phyloP scores from a whole-genome alignment of 2,888 invertebrate species.

The Scaptomyza tumidula region DNA sequence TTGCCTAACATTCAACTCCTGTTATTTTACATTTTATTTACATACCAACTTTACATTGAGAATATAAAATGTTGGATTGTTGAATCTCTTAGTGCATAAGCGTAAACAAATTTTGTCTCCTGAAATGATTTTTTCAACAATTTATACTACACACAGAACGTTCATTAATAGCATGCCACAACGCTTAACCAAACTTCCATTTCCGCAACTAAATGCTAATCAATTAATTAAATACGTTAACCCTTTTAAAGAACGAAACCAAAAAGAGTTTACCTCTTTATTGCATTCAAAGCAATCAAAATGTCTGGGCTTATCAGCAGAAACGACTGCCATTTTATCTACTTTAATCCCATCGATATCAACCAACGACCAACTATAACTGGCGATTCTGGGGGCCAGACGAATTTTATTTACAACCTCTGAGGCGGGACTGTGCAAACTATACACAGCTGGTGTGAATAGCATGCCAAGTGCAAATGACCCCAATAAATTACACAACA shows the following conservation, averaged over 20 bases:
- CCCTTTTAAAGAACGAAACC: background rate
- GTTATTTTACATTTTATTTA: background rate
- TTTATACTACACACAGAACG: no score
- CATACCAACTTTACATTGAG: slow-evolving; percentile 1
- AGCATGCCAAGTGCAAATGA: slow-evolving; percentile 56
- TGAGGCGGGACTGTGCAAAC: slow-evolving; percentile 12
- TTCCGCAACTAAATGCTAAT: background rate
- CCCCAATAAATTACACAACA: slow-evolving; percentile 72
- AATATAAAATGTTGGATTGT: no score
- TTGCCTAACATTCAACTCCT: no score
- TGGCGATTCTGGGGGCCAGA: background rate
- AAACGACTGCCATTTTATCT: background rate
- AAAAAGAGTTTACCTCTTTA: background rate
- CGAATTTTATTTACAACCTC: slow-evolving; percentile 48
- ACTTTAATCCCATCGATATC: slow-evolving; percentile 22
- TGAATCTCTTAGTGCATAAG: no score
- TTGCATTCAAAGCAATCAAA: slow-evolving; percentile 30
- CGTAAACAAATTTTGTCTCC: no score
- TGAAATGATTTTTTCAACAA: no score
- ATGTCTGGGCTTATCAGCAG: slow-evolving; percentile 45
- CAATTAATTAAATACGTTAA: slow-evolving; percentile 1
- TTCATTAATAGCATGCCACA: no score
- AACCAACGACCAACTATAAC: background rate
- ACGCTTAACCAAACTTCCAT: no score
- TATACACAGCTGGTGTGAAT: slow-evolving; percentile 50